phyloP scores from a whole-genome alignment of 2,888 invertebrate genomes.

The Rotaria socialis region DNA sequence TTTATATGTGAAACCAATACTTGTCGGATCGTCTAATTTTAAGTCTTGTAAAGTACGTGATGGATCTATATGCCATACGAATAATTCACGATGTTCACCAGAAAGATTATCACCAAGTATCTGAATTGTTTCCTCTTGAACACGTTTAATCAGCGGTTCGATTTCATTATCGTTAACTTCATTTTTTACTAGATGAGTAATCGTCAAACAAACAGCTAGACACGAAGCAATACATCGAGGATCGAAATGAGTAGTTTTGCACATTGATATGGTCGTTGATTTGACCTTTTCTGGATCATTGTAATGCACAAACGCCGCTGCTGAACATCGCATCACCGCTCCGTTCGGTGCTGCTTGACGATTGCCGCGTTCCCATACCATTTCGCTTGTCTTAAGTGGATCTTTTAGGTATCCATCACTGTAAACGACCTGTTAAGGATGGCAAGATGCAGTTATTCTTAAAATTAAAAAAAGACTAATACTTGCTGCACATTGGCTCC shows the following conservation, averaged over 20 bases:
- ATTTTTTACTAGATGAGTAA: neutral
- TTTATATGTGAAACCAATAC: constrained; percentile 53
- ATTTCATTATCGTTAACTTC: neutral
- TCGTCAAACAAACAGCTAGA: neutral
- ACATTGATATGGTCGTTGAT: constrained; percentile 49
- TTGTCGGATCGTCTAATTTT: constrained; percentile 51
- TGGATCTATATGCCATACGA: neutral
- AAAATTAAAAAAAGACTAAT: neutral
- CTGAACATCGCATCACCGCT: constrained; percentile 25
- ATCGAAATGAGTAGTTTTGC: constrained; percentile 56
- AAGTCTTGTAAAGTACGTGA: constrained; percentile 50
- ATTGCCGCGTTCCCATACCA: neutral
- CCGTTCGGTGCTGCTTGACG: constrained; percentile 4
- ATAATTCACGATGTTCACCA: neutral
- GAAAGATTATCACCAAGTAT: neutral
- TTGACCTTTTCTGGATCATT: neutral
- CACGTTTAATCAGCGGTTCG: neutral
- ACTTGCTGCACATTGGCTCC: neutral
- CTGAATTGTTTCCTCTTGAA: neutral
- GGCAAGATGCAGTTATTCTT: neutral
- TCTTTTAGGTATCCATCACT: neutral
- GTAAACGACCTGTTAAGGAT: neutral
- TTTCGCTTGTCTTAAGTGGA: neutral
- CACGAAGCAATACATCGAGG: constrained; percentile 53
- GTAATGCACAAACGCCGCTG: neutral